Evolutionary conservation across 2,113 vertebrate species (phyloP).

Genomic region (Daubentonia madagascariensis): DNA sequence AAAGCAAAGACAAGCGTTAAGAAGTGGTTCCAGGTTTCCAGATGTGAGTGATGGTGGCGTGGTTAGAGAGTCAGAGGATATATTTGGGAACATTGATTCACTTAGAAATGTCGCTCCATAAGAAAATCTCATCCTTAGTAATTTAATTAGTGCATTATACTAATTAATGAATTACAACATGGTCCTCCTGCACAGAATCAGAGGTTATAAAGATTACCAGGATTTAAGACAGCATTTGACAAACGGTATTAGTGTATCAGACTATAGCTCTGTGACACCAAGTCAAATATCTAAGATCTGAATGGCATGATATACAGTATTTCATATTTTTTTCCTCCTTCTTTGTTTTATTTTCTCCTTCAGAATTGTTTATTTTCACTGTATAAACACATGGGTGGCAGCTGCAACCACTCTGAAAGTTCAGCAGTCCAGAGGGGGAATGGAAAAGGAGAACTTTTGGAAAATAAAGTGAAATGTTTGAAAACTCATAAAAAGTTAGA

Average conservation of each 20-base stretch:
- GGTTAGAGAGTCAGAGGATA: not conserved
- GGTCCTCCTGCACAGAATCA: not conserved
- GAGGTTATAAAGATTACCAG: not conserved
- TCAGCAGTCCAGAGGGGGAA: not conserved
- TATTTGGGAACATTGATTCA: not conserved
- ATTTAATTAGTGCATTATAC: conserved; percentile 48
- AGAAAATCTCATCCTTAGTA: not conserved
- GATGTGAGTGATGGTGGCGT: not conserved
- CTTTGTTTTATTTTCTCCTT: not conserved
- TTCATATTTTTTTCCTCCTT: not conserved
- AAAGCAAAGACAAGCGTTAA: not conserved
- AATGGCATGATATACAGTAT: not conserved
- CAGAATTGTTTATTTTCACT: not conserved
- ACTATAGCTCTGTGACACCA: not conserved
- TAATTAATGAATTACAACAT: not conserved
- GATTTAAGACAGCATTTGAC: not conserved
- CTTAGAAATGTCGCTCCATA: not conserved
- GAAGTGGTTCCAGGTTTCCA: not conserved
- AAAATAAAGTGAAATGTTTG: not conserved
- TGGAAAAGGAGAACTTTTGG: not conserved
- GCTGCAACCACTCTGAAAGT: not conserved
- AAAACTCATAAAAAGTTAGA: not conserved
- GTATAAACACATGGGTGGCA: not conserved
- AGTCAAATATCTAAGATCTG: not conserved
- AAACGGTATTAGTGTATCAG: not conserved